A percentile compares a stretch with the other conserved stretches of the same genome.
Conservation (phyloP, 2,797 vertebrate species). For the Trachurus trachurus region DNA sequence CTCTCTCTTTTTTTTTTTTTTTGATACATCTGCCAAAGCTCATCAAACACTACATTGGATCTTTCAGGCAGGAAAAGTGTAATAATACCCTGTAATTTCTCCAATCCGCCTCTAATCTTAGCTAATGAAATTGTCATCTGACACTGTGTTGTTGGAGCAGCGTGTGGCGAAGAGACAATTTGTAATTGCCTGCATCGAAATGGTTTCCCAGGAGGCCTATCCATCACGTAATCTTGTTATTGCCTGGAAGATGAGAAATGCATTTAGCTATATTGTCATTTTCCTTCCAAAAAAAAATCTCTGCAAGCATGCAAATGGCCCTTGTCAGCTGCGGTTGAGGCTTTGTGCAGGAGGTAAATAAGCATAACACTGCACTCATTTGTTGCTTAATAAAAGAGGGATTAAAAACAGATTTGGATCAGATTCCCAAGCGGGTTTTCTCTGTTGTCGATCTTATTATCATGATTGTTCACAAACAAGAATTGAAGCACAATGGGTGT, state of each 20-base stretch:
- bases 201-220: constrained; percentile 75
- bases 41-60: constrained; percentile 68
- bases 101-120: constrained; percentile 80
- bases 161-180: constrained; percentile 66
- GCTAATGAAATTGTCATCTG: constrained; percentile 87
- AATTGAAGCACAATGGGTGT: constrained; percentile 25
- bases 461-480: constrained; percentile 43
- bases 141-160: constrained; percentile 74
- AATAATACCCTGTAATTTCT: constrained; percentile 80
- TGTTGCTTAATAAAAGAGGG: constrained; percentile 63
- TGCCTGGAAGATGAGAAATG: constrained; percentile 73
- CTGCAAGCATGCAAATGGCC: constrained; percentile 60
- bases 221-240: constrained; percentile 83
- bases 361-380: constrained; percentile 37
- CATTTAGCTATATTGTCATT: constrained; percentile 77
- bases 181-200: constrained; percentile 80
- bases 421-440: constrained; percentile 44
- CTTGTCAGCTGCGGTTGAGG: constrained; percentile 55
- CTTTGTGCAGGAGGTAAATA: constrained; percentile 56
- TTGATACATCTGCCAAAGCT: constrained; percentile 69
- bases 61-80: constrained; percentile 73
- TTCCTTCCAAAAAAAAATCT: constrained; percentile 64
- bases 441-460: constrained; percentile 40
- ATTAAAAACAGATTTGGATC: constrained; percentile 67
- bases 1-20: constrained; percentile 1